Evolutionary conservation across 1,140 invertebrate genomes (phyloP).

Genomic region (Reticulitermes speratus): DNA sequence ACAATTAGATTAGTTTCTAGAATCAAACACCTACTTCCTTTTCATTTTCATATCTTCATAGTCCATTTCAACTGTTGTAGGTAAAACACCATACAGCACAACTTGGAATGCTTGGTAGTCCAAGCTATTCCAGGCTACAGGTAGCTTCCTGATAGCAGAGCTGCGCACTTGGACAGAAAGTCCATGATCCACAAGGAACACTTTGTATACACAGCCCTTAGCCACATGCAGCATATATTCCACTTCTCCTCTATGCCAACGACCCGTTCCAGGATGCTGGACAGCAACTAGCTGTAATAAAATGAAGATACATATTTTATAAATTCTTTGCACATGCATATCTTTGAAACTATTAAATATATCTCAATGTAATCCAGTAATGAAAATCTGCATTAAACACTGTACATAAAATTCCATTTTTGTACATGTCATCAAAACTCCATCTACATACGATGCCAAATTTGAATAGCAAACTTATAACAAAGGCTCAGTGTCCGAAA

Average conservation of each 20-base stretch:
- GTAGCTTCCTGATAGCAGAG: background rate
- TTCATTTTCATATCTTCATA: background rate
- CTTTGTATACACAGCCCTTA: background rate
- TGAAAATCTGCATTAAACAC: too few relatives aligned
- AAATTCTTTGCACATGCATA: too few relatives aligned
- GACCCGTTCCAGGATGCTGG: background rate
- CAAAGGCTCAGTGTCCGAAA: too few relatives aligned
- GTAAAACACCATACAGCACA: background rate
- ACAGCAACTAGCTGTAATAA: slow-evolving; percentile 22
- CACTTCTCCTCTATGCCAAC: slow-evolving; percentile 15
- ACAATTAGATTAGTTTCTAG: background rate
- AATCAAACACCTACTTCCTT: background rate
- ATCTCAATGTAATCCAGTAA: too few relatives aligned
- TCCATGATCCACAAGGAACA: slow-evolving; percentile 19
- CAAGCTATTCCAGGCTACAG: background rate
- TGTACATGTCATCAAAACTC: too few relatives aligned
- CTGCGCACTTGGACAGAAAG: background rate
- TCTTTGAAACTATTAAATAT: too few relatives aligned
- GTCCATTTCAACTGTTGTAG: background rate
- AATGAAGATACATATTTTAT: background rate
- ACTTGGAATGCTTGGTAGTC: background rate
- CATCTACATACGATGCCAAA: too few relatives aligned
- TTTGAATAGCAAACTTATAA: too few relatives aligned
- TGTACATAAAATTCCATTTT: too few relatives aligned
- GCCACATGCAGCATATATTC: background rate